A percentile compares a stretch with the other conserved stretches of the same genome.
These are phyloP conservation scores for Silurus asotus DNA, from an alignment of 2,113 vertebrate species.

Conservation along the genomic window DNA sequence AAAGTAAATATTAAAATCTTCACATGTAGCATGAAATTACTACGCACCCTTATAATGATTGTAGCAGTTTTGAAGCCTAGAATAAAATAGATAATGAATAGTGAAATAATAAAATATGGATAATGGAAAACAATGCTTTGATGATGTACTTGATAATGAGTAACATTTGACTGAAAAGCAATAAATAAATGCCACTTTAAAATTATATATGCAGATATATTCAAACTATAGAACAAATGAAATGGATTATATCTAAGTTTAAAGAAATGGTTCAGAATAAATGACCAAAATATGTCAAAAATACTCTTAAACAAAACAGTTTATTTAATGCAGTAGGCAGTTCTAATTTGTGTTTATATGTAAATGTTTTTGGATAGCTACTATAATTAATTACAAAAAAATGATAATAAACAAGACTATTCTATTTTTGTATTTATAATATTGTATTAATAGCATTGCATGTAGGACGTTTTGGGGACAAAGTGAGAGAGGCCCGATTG, in stretches of 20 bases:
- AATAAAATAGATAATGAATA: not conserved
- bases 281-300: not conserved
- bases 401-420: not conserved
- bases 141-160: not conserved
- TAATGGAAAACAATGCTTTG: not conserved
- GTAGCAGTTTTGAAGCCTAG: not conserved
- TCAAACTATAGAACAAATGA: not conserved
- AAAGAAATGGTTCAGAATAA: not conserved
- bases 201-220: not conserved
- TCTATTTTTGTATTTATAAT: not conserved
- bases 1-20: slow-evolving; percentile 10
- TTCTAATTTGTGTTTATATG: not conserved
- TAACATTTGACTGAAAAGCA: not conserved
- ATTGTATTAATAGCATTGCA: too few relatives aligned
- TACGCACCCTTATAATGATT: not conserved
- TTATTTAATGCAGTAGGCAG: slow-evolving; percentile 38
- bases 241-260: not conserved
- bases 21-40: not conserved
- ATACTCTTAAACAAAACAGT: slow-evolving; percentile 11
- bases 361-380: not conserved
- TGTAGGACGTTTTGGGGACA: too few relatives aligned
- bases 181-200: not conserved
- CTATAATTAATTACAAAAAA: not conserved
- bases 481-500: too few relatives aligned
- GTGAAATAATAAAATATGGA: not conserved